Evolutionary conservation across 2,797 vertebrate genomes (phyloP).

Genomic region (Malurus leucopterus): DNA sequence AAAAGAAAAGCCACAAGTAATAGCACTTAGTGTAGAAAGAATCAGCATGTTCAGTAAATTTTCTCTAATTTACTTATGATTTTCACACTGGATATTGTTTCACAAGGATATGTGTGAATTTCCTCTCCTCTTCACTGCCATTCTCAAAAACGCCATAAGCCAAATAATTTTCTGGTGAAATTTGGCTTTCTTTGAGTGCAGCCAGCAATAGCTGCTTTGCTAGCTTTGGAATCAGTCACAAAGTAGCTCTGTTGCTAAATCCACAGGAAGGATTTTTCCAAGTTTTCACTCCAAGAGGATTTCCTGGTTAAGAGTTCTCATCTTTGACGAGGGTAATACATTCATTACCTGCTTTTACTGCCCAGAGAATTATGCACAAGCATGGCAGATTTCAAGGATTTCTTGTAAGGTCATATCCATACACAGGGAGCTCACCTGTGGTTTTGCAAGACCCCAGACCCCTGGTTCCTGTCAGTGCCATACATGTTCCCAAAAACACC

Average conservation of each 20-base stretch:
- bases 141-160: neutral
- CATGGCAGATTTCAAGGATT: neutral
- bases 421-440: neutral
- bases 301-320: neutral
- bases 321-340: neutral
- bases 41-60: neutral
- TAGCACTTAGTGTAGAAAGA: neutral
- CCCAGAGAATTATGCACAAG: neutral
- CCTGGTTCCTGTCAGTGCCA: neutral
- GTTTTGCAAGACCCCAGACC: neutral
- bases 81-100: neutral
- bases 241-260: neutral
- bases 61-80: neutral
- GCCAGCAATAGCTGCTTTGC: neutral
- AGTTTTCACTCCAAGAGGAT: neutral
- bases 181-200: neutral
- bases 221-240: neutral
- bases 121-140: neutral
- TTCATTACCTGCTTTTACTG: neutral
- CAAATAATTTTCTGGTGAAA: neutral
- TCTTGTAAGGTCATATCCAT: neutral
- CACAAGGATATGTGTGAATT: neutral
- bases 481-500: neutral
- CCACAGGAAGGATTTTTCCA: slow-evolving; percentile 4
- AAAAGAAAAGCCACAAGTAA: neutral